A percentile compares a stretch with the other conserved stretches of the same genome.
These are phyloP conservation scores for Erynnis tages DNA, from an alignment of 2,888 invertebrate species.

Conservation along the genomic window DNA sequence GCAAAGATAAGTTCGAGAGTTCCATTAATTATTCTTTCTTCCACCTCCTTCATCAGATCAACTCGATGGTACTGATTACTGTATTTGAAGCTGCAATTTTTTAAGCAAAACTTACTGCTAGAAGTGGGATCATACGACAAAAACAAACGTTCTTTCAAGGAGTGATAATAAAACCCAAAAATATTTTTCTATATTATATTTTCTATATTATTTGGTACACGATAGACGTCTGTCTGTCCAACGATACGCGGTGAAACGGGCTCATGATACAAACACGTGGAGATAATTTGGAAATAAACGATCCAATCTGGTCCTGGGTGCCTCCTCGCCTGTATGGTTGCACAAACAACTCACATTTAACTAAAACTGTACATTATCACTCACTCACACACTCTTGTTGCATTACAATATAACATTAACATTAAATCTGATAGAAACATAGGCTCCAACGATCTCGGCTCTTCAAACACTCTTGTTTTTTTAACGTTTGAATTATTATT, in stretches of 20 bases:
- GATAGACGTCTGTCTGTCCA: conserved; percentile 58
- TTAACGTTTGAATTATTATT: no score
- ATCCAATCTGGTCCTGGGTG: conserved; percentile 19
- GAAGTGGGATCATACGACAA: no score
- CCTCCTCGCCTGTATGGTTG: conserved; percentile 56
- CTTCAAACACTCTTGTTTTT: background rate
- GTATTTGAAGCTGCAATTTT: no score
- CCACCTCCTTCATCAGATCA: no score
- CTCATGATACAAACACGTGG: conserved; percentile 31
- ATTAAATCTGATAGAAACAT: conserved; percentile 4
- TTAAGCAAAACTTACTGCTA: no score
- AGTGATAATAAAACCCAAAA: conserved; percentile 38
- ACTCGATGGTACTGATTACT: no score
- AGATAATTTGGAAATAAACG: conserved; percentile 13
- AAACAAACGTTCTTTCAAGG: background rate
- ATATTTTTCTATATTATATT: conserved; percentile 54
- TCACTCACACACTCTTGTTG: conserved; percentile 38
- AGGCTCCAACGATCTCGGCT: background rate
- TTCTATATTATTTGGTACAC: conserved; percentile 76
- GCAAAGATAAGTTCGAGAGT: no score
- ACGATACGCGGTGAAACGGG: conserved; percentile 54
- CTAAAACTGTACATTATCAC: conserved; percentile 47
- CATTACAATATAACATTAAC: conserved; percentile 44
- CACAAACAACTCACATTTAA: conserved; percentile 51
- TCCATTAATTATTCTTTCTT: no score